Base-by-base conservation (phyloP, 2,797 vertebrate species). In the Halcyon badia region DNA sequence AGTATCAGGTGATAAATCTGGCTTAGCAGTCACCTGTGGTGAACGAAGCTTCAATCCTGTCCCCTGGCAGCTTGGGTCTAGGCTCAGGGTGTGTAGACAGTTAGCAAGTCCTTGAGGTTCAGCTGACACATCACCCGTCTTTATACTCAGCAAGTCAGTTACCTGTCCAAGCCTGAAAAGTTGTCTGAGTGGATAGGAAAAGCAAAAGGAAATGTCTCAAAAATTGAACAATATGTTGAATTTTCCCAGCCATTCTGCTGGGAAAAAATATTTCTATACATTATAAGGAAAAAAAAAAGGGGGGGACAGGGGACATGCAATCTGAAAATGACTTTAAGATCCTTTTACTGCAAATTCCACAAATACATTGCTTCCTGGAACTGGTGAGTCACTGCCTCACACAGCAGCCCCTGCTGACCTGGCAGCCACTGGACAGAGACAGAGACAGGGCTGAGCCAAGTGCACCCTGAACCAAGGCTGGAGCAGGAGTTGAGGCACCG, bases 381-480 rank as follows among this genome's bases (percentile, higher is more conserved):
- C 6, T 39, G 56, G n/a, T 51, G 81, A 91, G 62, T 82, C 70
- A 48, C 30, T 1, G 1, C 13, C 33, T 78, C 44, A 28, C 19
- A 16, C 30, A 84, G 80, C 14, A 81, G 19, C 6, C 33, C 72
- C 35, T 35, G 10, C 51, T 58, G 69, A 49, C 31, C 37, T 30
- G 37, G 61, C 25, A 81, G 52, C 7, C 15, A 11, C 20, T 22
- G 89, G 46, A 2, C 0, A 65, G 65, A 39, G 66, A 9, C 41
- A n/a, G 31, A 39, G 66, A 9, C 41, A n/a, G 31, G 0, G 2
- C 72, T 73, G 79, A 81, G 8, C 57, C 65, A 33, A 58, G 14
- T 0, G 1, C 5, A 30, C 6, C 3, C 26, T 12, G 44, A 30
- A 37, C 51, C 2, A 8, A 9, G 30, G 46, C 48, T 64, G 71